Conservation (phyloP, 2,888 invertebrate genomes). For the Cryptocephalus primarius region DNA sequence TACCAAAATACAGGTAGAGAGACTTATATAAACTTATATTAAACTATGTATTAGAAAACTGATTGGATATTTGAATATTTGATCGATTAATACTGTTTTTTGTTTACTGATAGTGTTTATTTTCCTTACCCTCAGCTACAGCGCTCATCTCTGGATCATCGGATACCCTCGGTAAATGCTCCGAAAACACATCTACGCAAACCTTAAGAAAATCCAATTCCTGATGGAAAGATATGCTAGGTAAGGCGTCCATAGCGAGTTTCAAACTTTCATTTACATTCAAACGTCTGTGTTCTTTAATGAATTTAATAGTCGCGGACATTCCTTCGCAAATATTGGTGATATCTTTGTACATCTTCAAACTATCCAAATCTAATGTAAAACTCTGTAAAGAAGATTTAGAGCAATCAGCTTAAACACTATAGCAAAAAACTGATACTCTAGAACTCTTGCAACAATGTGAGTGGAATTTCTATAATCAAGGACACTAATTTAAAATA, state of each 20-base stretch:
- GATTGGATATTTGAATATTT: no score
- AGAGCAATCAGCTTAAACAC: no score
- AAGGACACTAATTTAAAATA: constrained; percentile 4
- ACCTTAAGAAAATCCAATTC: constrained; percentile 41
- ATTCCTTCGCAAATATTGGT: constrained; percentile 37
- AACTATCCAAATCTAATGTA: constrained; percentile 29
- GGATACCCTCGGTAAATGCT: constrained; percentile 18
- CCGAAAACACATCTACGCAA: constrained; percentile 26
- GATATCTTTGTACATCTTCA: constrained; percentile 37
- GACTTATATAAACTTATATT: no score
- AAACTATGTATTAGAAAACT: no score
- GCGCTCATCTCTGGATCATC: constrained; percentile 14
- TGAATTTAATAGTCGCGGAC: constrained; percentile 36
- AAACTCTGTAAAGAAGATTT: constrained; percentile 31
- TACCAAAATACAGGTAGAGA: no score
- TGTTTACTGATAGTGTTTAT: no score
- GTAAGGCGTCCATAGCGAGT: constrained; percentile 43
- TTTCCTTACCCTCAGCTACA: constrained; percentile 18
- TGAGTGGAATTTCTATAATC: no score
- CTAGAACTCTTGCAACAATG: no score
- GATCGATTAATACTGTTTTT: no score
- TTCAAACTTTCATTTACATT: constrained; percentile 32
- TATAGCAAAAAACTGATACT: no score
- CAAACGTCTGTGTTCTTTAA: constrained; percentile 30
- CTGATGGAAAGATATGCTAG: constrained; percentile 45